phyloP scores from a whole-genome alignment of 2,888 invertebrate genomes.

The Agrochola circellaris region DNA sequence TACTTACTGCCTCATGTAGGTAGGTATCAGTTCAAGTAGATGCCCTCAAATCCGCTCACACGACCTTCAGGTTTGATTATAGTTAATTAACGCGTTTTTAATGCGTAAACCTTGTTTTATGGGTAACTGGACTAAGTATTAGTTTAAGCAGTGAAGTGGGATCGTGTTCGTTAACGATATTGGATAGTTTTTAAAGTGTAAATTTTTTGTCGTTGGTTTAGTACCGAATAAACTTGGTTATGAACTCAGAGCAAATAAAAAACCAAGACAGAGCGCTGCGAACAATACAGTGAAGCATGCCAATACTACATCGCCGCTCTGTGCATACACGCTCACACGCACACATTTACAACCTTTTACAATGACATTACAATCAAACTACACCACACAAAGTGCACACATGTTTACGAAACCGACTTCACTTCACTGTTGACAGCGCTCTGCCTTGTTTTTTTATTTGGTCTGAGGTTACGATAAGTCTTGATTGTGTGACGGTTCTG shows the following conservation, averaged over 20 bases:
- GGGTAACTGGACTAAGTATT: background rate
- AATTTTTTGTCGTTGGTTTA: background rate
- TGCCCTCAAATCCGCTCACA: slow-evolving; percentile 50
- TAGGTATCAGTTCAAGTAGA: slow-evolving; percentile 24
- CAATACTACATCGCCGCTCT: too few species aligned
- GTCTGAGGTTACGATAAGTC: background rate
- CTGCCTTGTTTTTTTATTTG: too few species aligned
- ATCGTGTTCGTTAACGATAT: background rate
- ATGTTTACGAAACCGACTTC: too few species aligned
- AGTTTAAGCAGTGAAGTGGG: background rate
- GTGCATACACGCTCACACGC: too few species aligned
- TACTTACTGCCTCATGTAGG: slow-evolving; percentile 26
- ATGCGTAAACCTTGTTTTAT: slow-evolving; percentile 13
- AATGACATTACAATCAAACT: too few species aligned
- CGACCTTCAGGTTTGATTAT: slow-evolving; percentile 54
- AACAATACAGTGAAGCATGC: too few species aligned
- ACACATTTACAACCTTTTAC: too few species aligned
- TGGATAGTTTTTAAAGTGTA: background rate
- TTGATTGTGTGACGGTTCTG: background rate
- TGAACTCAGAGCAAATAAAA: too few species aligned
- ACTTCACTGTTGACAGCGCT: too few species aligned
- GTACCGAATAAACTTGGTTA: background rate
- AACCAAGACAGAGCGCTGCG: too few species aligned
- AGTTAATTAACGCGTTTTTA: slow-evolving; percentile 31
- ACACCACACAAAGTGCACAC: too few species aligned